Evolutionary conservation across 2,113 vertebrate species (phyloP).

Genomic region (Gopherus evgoodei): DNA sequence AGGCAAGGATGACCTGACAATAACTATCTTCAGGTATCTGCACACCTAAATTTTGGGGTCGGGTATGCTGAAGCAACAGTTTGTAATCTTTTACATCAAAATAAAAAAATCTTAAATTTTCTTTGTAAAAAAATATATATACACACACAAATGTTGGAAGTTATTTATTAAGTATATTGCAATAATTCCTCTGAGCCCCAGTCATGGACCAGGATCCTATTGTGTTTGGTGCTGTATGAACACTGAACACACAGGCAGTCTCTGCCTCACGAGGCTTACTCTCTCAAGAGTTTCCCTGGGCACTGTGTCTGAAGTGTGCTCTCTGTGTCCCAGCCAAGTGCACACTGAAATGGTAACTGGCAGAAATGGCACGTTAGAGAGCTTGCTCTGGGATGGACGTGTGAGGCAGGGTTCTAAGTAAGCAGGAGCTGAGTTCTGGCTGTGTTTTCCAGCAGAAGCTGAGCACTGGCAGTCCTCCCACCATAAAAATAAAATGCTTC

Average conservation of each 20-base stretch:
- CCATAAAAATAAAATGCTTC: conserved; percentile 20
- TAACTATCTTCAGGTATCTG: background rate
- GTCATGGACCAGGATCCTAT: background rate
- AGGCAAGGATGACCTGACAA: background rate
- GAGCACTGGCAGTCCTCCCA: background rate
- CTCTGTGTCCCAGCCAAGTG: background rate
- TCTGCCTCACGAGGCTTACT: background rate
- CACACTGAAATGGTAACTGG: background rate
- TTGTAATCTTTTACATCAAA: background rate
- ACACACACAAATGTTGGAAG: background rate
- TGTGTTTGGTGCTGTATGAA: background rate
- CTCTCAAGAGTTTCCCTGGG: background rate
- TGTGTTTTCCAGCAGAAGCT: conserved; percentile 1
- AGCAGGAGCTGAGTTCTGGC: background rate
- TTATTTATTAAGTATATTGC: background rate
- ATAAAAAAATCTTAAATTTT: background rate
- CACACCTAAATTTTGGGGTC: background rate
- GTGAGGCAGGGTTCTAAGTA: background rate
- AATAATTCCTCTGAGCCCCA: background rate
- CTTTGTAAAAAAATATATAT: background rate
- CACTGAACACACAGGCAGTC: background rate
- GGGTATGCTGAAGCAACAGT: background rate
- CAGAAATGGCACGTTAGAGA: background rate
- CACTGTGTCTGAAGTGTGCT: background rate
- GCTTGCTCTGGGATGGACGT: background rate